phyloP scores from a whole-genome alignment of 2,113 vertebrate species.

The Cyanoderma ruficeps region DNA sequence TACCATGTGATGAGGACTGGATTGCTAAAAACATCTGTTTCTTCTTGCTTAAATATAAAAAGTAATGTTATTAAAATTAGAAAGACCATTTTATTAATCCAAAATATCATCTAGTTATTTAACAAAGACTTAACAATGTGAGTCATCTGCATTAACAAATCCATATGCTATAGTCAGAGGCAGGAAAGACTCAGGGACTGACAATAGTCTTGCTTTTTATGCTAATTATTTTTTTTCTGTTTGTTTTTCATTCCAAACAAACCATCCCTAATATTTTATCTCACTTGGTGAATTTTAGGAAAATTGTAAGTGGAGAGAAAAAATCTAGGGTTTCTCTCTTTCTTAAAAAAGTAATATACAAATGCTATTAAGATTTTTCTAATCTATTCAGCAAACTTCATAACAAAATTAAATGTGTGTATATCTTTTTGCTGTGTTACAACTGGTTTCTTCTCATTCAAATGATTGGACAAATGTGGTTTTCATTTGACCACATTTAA shows the following conservation, averaged over 20 bases:
- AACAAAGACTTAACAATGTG: slow-evolving; percentile 29
- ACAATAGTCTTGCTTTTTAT: slow-evolving; percentile 13
- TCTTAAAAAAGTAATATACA: not conserved
- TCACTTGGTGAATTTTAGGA: not conserved
- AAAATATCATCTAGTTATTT: slow-evolving; percentile 52
- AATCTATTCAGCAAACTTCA: not conserved
- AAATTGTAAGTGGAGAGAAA: not conserved
- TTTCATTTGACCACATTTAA: slow-evolving; percentile 33
- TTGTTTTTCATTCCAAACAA: slow-evolving; percentile 37
- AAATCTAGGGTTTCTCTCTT: not conserved
- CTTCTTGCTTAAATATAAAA: slow-evolving; percentile 20
- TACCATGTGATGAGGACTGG: not conserved
- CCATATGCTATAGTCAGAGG: slow-evolving; percentile 39
- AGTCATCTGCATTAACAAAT: slow-evolving; percentile 41
- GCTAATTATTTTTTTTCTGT: not conserved
- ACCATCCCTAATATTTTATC: slow-evolving; percentile 6
- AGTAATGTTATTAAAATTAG: slow-evolving; percentile 39
- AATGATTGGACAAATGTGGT: not conserved
- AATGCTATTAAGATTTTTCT: not conserved
- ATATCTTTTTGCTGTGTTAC: not conserved
- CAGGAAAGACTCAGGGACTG: not conserved
- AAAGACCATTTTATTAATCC: slow-evolving; percentile 27
- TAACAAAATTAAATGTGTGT: not conserved
- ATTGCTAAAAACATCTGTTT: slow-evolving; percentile 4
- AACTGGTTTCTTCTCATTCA: not conserved